phyloP scores from a whole-genome alignment of 2,888 invertebrate genomes.

The Drosophila anomelani region DNA sequence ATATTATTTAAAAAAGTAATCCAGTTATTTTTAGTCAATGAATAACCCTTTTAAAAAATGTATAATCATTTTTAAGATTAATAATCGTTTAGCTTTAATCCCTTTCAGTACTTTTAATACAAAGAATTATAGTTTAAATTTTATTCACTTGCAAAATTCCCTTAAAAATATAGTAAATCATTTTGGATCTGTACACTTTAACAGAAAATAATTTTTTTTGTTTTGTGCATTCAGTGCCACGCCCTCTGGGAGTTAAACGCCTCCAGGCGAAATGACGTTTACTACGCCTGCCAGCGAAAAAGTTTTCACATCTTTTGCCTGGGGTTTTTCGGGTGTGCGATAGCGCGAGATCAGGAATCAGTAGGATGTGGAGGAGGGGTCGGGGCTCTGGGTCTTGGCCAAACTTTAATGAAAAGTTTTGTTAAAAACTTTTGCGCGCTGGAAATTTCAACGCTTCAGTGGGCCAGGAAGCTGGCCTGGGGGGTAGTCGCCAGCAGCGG shows the following conservation, averaged over 20 bases:
- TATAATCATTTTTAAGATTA: no score
- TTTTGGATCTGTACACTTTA: slow-evolving; percentile 10
- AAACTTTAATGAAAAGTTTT: slow-evolving; percentile 81
- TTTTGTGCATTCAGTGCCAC: slow-evolving; percentile 57
- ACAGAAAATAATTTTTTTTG: slow-evolving; percentile 25
- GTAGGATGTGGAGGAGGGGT: neutral
- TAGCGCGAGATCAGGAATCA: slow-evolving; percentile 11
- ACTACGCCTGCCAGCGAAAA: slow-evolving; percentile 70
- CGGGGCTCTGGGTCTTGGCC: slow-evolving; percentile 51
- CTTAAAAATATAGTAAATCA: neutral
- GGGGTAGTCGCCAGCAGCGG: slow-evolving; percentile 9
- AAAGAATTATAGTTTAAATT: neutral
- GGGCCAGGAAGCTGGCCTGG: slow-evolving; percentile 8
- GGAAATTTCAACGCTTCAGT: slow-evolving; percentile 77
- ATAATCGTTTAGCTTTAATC: neutral
- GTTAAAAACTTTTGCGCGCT: slow-evolving; percentile 75
- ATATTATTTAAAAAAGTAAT: no score
- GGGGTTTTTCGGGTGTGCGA: slow-evolving; percentile 33
- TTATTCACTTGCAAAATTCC: neutral
- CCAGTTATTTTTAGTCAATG: no score
- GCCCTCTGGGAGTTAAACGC: slow-evolving; percentile 38
- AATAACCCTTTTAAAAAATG: no score
- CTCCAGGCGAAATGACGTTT: slow-evolving; percentile 71
- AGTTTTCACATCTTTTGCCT: slow-evolving; percentile 65
- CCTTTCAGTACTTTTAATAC: neutral